Percentiles rank a stretch among this genome's conserved stretches.
Evolutionary conservation across 1,140 invertebrate species (phyloP).

Genomic region (Macrotrachela quadricornifera): DNA sequence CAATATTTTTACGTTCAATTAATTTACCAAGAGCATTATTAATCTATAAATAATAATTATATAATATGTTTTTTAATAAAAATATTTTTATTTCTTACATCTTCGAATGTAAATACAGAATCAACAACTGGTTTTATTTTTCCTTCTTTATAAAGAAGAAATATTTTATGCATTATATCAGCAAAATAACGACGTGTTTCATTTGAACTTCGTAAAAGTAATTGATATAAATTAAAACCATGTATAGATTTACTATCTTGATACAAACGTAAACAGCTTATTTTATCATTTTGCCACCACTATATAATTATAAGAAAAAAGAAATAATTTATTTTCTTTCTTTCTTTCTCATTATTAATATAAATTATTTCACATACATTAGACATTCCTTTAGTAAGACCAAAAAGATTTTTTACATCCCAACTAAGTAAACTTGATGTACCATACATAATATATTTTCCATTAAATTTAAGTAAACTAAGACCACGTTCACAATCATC

Average conservation of each 20-base stretch:
- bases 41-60: background rate
- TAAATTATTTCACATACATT: too few species aligned
- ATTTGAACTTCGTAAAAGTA: conserved; percentile 42
- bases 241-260: conserved; percentile 64
- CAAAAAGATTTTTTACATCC: too few species aligned
- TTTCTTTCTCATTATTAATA: too few species aligned
- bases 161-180: background rate
- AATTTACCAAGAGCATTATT: background rate
- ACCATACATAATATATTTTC: conserved; percentile 66
- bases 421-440: conserved; percentile 35
- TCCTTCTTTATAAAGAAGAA: conserved; percentile 26
- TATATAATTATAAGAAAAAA: conserved; percentile 9
- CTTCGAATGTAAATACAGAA: conserved; percentile 62
- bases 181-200: background rate
- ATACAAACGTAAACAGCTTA: conserved; percentile 61
- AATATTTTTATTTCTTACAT: conserved; percentile 36
- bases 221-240: conserved; percentile 58
- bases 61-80: background rate
- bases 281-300: conserved; percentile 78
- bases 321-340: background rate
- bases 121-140: conserved; percentile 59
- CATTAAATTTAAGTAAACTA: conserved; percentile 60
- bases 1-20: background rate
- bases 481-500: conserved; percentile 62
- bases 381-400: too few species aligned